phyloP scores from a whole-genome alignment of 2,113 vertebrate genomes.

The Heterotilapia buettikoferi region DNA sequence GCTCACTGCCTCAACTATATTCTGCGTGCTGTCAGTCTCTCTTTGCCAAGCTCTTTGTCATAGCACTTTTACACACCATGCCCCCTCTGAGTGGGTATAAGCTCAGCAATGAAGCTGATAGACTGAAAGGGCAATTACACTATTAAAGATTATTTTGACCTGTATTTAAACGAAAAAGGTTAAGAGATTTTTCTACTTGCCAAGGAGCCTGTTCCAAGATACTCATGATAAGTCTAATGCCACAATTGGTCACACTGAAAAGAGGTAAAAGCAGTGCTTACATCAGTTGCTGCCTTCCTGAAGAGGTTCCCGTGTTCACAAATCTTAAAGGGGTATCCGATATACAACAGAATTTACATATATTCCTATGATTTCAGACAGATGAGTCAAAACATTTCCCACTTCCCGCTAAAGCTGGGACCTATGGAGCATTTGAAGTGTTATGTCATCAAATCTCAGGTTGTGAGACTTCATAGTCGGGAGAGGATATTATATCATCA shows the following conservation, averaged over 20 bases:
- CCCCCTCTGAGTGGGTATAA: slow-evolving; percentile 8
- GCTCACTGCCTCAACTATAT: slow-evolving; percentile 23
- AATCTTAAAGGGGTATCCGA: neutral
- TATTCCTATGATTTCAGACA: neutral
- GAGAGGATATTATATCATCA: neutral
- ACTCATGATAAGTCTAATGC: slow-evolving; percentile 28
- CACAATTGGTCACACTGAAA: neutral
- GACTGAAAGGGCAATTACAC: slow-evolving; percentile 25
- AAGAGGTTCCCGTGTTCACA: neutral
- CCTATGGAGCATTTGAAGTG: neutral
- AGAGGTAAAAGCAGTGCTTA: slow-evolving; percentile 12
- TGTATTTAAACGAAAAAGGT: slow-evolving; percentile 7
- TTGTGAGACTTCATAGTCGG: neutral
- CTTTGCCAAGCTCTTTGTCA: slow-evolving; percentile 50
- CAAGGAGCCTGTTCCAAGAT: slow-evolving; percentile 14
- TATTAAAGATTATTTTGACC: slow-evolving; percentile 33
- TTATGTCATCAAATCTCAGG: neutral
- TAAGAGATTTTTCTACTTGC: neutral
- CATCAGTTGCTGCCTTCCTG: neutral
- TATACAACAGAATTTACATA: neutral
- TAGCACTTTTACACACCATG: slow-evolving; percentile 1
- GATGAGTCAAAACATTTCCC: neutral
- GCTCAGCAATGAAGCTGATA: slow-evolving; percentile 22
- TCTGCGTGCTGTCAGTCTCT: slow-evolving; percentile 40
- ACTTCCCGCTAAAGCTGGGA: neutral